Evolutionary conservation across 2,797 vertebrate genomes (phyloP).

Genomic region (Sebastes melanostomus): DNA sequence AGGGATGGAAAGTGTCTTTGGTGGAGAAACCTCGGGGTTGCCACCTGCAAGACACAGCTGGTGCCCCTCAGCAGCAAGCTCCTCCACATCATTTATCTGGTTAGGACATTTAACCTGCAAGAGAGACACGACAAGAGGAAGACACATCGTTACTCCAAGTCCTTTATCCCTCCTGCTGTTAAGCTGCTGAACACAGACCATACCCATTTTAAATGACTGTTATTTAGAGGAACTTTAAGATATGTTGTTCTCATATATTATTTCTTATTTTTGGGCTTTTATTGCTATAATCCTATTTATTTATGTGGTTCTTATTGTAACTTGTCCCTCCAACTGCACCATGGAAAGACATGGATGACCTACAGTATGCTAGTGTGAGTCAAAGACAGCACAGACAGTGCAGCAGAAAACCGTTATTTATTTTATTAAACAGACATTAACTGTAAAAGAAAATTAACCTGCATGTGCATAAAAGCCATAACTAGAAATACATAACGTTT

Average conservation of each 20-base stretch:
- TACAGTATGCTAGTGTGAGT: background rate
- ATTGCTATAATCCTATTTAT: too few species aligned
- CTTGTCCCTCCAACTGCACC: too few species aligned
- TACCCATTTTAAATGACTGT: too few species aligned
- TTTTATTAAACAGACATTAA: background rate
- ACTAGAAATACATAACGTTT: background rate
- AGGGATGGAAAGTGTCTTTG: slow-evolving; percentile 39
- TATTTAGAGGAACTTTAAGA: too few species aligned
- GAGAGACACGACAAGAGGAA: background rate
- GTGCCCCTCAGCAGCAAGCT: slow-evolving; percentile 60
- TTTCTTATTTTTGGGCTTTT: too few species aligned
- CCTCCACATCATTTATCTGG: slow-evolving; percentile 73
- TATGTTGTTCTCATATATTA: too few species aligned
- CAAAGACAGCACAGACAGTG: background rate
- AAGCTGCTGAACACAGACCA: too few species aligned
- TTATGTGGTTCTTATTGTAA: too few species aligned
- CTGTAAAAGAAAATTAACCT: fast-evolving
- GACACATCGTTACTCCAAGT: too few species aligned
- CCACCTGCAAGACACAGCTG: slow-evolving; percentile 61
- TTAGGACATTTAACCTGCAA: slow-evolving; percentile 51
- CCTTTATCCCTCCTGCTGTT: too few species aligned
- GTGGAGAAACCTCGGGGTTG: slow-evolving; percentile 31
- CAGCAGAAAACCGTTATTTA: background rate
- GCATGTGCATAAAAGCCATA: background rate
- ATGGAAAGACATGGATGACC: background rate